Evolutionary conservation across 2,797 vertebrate species (phyloP).

Genomic region (Arctocebus calabarensis): DNA sequence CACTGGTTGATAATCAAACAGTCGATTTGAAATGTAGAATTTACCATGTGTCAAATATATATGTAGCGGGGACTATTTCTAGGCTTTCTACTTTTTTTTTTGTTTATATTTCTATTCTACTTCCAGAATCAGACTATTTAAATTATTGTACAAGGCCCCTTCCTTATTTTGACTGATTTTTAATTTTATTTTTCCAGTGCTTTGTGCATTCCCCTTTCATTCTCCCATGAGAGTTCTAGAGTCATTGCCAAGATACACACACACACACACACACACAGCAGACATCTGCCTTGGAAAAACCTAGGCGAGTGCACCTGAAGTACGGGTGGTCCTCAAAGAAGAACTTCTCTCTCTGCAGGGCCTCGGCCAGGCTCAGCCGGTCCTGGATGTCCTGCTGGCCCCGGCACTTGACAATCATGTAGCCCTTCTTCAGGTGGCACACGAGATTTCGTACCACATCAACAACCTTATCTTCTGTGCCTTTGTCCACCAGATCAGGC

Average conservation of each 20-base stretch:
- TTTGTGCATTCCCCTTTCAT: neutral
- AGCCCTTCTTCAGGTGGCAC: conserved; percentile 92
- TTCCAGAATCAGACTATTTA: neutral
- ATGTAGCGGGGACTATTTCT: accelerated
- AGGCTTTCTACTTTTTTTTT: neutral
- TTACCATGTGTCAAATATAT: too few species aligned
- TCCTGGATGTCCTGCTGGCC: conserved; percentile 93
- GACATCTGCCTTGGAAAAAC: neutral
- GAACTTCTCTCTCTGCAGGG: conserved; percentile 88
- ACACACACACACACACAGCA: neutral
- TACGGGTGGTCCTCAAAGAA: conserved; percentile 91
- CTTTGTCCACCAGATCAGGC: conserved; percentile 94
- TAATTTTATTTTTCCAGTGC: neutral
- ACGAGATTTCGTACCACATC: conserved; percentile 90
- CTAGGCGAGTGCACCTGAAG: conserved; percentile 85
- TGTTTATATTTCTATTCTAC: neutral
- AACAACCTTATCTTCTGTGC: conserved; percentile 89
- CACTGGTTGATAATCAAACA: neutral
- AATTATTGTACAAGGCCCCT: neutral
- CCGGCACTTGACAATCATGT: conserved; percentile 95
- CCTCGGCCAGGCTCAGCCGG: conserved; percentile 87
- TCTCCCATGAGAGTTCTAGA: neutral
- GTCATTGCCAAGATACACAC: neutral
- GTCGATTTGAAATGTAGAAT: neutral
- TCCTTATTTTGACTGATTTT: neutral